Base-by-base conservation (phyloP, 2,888 invertebrate species). In the Branchipolynoe longqiensis region DNA sequence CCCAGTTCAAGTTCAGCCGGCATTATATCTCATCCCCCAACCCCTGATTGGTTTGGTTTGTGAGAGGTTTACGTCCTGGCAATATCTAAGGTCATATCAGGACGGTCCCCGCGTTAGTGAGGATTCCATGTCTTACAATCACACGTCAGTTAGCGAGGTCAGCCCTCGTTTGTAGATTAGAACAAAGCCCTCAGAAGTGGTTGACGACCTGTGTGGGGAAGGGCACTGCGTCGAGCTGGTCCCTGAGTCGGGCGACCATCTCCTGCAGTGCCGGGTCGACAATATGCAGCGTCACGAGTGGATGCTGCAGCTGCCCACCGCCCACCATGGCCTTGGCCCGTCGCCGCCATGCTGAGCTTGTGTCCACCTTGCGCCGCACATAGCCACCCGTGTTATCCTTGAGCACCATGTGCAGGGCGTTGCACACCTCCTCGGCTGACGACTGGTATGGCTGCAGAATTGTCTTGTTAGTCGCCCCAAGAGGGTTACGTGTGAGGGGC, bases 341-440 rank as follows among this genome's bases (percentile, higher is more conserved):
- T 38, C 14, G 18, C 36, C 36, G 12, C 69, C 69, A 69, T 3
- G 69, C 18, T 4, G 48, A 25, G 28, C 78, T 78, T 4, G 41
- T 22, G 78, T 78, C 78, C 41, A 78, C 48, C 78, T 78, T 54
- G 14, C 78, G 78, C 3, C 41, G 41, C 22, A 78, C 78, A 18
- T 48, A 41, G 22, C 78, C 78, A 28, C 6, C 6, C n/a, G 33
- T 69, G 28, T 78, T 78, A 25, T 78, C 78, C 22, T 78, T 78
- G n/a, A 78, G 48, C 1, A 78, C 78, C 41, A 28, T 78, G 48
- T n/a, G 18, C n/a, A 78, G 78, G 6, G 78, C 78, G 25, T 48
- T 78, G 33, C 41, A 78, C 25, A 78, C 48, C 48, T 78, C 48
- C 28, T 41, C 25, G 1, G 28, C 25, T 6, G 28, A 48, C 28